A percentile compares a stretch with the other conserved stretches of the same genome.
Conservation (phyloP, 2,888 invertebrate species). For the Blastobasis adustella region DNA sequence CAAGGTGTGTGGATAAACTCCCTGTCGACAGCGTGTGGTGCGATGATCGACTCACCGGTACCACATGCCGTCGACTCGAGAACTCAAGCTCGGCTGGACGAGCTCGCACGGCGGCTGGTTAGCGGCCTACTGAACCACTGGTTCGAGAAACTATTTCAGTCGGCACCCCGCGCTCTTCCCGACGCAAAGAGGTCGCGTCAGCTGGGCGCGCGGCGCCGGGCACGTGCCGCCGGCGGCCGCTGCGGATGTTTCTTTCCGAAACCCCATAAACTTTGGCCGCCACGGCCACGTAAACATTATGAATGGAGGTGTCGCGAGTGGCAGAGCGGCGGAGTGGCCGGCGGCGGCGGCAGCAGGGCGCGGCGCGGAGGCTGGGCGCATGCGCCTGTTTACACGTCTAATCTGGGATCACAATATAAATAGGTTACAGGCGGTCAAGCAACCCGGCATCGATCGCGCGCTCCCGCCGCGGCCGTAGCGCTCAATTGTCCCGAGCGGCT, state of each 20-base stretch:
- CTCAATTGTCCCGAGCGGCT: neutral
- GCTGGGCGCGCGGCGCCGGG: too few relatives aligned
- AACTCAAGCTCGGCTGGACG: too few relatives aligned
- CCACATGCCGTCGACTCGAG: too few relatives aligned
- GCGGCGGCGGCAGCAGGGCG: neutral
- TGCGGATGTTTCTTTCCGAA: neutral
- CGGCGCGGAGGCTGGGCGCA: constrained; percentile 17
- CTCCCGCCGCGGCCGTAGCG: neutral
- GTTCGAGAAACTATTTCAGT: too few relatives aligned
- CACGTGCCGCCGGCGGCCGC: too few relatives aligned
- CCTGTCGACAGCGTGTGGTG: too few relatives aligned
- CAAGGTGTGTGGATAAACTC: too few relatives aligned
- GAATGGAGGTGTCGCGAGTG: neutral
- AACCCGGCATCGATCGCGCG: constrained; percentile 41
- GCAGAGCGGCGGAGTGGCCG: neutral
- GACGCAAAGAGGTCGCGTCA: too few relatives aligned
- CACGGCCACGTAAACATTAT: neutral
- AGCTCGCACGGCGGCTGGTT: too few relatives aligned
- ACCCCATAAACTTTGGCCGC: neutral
- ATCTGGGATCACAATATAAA: constrained; percentile 50
- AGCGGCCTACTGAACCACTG: too few relatives aligned
- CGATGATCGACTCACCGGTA: too few relatives aligned
- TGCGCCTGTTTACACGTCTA: constrained; percentile 43
- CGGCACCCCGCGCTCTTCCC: too few relatives aligned
- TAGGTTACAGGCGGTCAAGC: constrained; percentile 38